Base-by-base conservation (phyloP, 2,797 vertebrate species). In the Huso huso region DNA sequence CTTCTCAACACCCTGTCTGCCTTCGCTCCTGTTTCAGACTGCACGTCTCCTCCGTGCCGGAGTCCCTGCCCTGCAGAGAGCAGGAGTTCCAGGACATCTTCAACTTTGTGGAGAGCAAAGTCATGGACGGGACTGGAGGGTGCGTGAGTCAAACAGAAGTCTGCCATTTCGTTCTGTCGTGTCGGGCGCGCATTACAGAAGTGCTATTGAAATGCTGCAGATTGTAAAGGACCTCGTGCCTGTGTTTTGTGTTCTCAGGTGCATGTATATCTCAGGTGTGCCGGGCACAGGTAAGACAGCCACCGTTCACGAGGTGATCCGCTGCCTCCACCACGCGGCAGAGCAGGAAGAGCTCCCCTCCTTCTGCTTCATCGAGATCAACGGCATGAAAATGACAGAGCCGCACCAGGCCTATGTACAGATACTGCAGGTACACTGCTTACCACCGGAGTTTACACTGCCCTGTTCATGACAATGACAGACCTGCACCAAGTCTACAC, bases 301-400 rank as follows among this genome's bases (percentile, higher is more conserved):
- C 50, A 97, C 96, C 0, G 94, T 98, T 11, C 94, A 93, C 0
- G 95, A 98, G 74, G 96, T 92, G 37, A 84, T 97, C 64, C 86
- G 84, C 51, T 92, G 85, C 48, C 88, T 99, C 67, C 91, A 93
- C 79, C 85, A 87, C 51, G 90, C 93, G 0, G 81, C 90, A 1
- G 87, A 92, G 60, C 75, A 81, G 7, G 88, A 91, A 0, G 89
- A 94, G 2, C 76, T 97, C 23, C 91, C 94, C 0, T 55, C 87
- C 0, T 98, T 99, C 78, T 76, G 72, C 62, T 94, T 87, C 62
- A 70, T 96, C 6, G 94, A 98, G 78, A 92, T 99, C 76, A 99
- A 98, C 59, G 96, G 95, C 75, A 99, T 99, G 96, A 97, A 96
- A 84, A 91, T 99, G 86, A 97, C 96, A 0, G 95, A 99, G 67